Evolutionary conservation across 92 coral and sea anemone species (phyloP).

Genomic region (Blastomussa wellsi): DNA sequence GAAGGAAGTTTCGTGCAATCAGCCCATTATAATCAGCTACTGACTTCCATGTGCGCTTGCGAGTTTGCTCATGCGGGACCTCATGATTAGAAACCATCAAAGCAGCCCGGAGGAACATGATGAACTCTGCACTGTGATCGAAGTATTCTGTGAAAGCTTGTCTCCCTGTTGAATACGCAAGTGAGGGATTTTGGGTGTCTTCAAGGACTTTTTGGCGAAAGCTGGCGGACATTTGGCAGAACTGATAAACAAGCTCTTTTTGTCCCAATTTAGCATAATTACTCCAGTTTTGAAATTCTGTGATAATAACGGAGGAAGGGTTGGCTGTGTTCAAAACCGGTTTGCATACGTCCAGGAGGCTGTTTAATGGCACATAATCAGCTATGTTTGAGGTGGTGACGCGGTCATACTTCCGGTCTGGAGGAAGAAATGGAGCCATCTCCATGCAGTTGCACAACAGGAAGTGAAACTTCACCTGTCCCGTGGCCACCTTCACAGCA

Average conservation of each 20-base stretch:
- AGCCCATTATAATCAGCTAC: slow-evolving; percentile 60
- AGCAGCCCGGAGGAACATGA: slow-evolving; percentile 60
- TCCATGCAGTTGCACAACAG: slow-evolving; percentile 63
- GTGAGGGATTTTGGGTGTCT: slow-evolving; percentile 50
- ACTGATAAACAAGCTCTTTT: slow-evolving; percentile 1
- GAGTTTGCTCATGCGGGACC: neutral
- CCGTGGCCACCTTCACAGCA: slow-evolving; percentile 36
- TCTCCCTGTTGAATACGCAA: slow-evolving; percentile 36
- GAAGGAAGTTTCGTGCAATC: slow-evolving; percentile 60
- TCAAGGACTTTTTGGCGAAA: slow-evolving; percentile 36
- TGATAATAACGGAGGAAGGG: slow-evolving; percentile 53
- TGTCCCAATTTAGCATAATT: neutral
- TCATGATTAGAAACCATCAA: slow-evolving; percentile 39
- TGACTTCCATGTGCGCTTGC: slow-evolving; percentile 21
- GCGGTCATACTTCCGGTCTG: slow-evolving; percentile 55
- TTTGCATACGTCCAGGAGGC: slow-evolving; percentile 34
- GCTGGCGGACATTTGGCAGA: neutral
- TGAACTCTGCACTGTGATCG: slow-evolving; percentile 51
- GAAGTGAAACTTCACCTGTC: slow-evolving; percentile 48
- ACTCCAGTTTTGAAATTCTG: slow-evolving; percentile 62
- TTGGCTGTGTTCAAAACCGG: slow-evolving; percentile 49
- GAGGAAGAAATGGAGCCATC: slow-evolving; percentile 37
- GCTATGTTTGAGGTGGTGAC: slow-evolving; percentile 63
- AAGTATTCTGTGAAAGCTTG: slow-evolving; percentile 50
- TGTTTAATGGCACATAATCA: slow-evolving; percentile 49